phyloP scores from a whole-genome alignment of 37 sponge, comb jelly and placozoan species.

The Cliona cf. orientalis region DNA sequence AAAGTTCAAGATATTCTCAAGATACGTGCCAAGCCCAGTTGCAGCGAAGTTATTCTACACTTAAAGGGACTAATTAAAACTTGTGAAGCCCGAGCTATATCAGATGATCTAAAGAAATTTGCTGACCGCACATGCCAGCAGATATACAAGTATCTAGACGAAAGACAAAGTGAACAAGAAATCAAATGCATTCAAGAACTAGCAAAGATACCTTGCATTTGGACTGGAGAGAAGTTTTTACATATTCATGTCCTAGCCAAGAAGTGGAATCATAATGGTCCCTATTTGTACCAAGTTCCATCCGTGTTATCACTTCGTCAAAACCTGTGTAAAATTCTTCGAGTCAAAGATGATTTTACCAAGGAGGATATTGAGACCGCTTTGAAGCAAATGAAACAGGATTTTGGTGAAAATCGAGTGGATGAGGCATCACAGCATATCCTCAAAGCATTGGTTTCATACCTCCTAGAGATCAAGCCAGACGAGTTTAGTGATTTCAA shows the following conservation, averaged over 20 bases:
- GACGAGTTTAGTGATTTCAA: neutral
- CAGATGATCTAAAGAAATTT: no score
- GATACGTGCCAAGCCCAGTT: no score
- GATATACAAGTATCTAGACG: neutral
- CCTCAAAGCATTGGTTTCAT: neutral
- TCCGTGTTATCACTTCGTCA: neutral
- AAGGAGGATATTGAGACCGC: constrained; percentile 33
- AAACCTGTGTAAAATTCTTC: constrained; percentile 10
- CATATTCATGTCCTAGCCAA: no score
- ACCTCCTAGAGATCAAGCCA: neutral
- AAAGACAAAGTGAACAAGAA: no score
- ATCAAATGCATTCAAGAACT: neutral
- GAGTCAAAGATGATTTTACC: constrained; percentile 29
- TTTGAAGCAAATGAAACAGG: constrained; percentile 41
- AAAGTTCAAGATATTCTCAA: no score
- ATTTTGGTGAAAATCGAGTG: constrained; percentile 26
- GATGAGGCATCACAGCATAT: constrained; percentile 7
- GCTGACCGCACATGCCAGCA: neutral
- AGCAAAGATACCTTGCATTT: neutral
- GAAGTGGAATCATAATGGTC: no score
- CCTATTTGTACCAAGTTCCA: constrained; percentile 58
- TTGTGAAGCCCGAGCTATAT: neutral
- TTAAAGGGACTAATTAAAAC: no score
- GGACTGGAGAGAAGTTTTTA: no score
- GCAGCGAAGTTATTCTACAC: no score